phyloP scores from a whole-genome alignment of 2,797 vertebrate genomes.

The Liasis olivaceus region DNA sequence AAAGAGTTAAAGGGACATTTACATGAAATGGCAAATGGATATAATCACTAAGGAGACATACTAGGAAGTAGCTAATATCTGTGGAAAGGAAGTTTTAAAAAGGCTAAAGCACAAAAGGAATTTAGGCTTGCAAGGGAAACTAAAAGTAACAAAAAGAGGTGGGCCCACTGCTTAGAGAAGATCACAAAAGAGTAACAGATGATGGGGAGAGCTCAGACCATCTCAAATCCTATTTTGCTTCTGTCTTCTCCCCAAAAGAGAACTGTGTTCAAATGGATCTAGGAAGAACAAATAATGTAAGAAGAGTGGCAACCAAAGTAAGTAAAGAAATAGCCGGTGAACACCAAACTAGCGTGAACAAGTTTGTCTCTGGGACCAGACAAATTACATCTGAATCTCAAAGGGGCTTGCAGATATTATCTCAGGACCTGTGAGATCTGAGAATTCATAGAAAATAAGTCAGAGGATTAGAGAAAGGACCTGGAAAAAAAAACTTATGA shows the following conservation, averaged over 20 bases:
- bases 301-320: background rate
- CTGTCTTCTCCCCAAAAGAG: background rate
- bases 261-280: background rate
- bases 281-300: background rate
- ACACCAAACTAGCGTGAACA: background rate
- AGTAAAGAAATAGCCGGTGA: background rate
- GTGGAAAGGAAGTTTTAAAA: too few species aligned
- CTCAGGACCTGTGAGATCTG: background rate
- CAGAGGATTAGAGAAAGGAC: background rate
- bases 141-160: background rate
- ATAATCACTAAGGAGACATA: too few species aligned
- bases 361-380: background rate
- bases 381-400: background rate
- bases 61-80: too few species aligned
- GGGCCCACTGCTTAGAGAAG: background rate
- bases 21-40: too few species aligned
- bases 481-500: background rate
- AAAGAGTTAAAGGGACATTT: background rate
- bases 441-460: background rate
- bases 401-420: background rate
- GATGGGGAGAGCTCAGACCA: background rate
- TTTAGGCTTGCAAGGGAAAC: background rate
- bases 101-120: background rate
- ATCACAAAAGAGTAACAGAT: background rate
- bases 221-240: background rate